Base-by-base conservation (phyloP, 2,797 vertebrate species). In the Crax fasciolata region DNA sequence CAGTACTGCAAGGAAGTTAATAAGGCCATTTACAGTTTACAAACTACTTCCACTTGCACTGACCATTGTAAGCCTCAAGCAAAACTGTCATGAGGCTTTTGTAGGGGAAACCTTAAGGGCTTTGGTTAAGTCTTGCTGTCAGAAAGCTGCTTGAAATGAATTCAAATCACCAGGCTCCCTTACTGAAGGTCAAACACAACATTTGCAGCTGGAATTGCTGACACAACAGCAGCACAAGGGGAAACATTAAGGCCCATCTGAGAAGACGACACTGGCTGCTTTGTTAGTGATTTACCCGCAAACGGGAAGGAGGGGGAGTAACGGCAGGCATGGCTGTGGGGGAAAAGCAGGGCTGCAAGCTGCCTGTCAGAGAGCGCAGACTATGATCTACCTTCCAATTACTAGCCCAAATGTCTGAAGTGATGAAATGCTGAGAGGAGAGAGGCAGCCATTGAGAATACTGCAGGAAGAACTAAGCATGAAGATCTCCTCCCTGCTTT, bases 51-150 rank as follows among this genome's bases (percentile, higher is more conserved):
- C 86, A 94, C 91, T 93, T 77, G 79, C 75, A 71, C 8, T 83
- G 91, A 89, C 93, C 30, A 79, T 70, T 96, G 91, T 96, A 96
- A 97, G 95, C 96, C 92, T 92, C 93, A 49, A 91, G 97, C 96
- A 93, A 96, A 93, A 84, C 93, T 90, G 97, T 97, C 96, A 97
- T 73, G 82, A 92, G 44, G 85, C 87, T 86, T 77, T 90, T 85
- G 93, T 85, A 77, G 87, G 84, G 85, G 87, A 97, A 97, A 97
- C 91, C 93, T 96, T 93, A 57, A 90, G 85, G 97, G 97, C 89
- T 97, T 97, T 97, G 87, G 96, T 87, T 97, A 97, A 97, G 95
- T 83, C 74, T 89, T 93, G 95, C 92, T 97, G 97, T 97, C 96
- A 97, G 91, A 95, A 97, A 96, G 94, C 91, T 77, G 73, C 94